Percentiles rank a stretch among this genome's conserved stretches.
phyloP scores from a whole-genome alignment of 1,140 invertebrate species.

The Heterodera schachtii region DNA sequence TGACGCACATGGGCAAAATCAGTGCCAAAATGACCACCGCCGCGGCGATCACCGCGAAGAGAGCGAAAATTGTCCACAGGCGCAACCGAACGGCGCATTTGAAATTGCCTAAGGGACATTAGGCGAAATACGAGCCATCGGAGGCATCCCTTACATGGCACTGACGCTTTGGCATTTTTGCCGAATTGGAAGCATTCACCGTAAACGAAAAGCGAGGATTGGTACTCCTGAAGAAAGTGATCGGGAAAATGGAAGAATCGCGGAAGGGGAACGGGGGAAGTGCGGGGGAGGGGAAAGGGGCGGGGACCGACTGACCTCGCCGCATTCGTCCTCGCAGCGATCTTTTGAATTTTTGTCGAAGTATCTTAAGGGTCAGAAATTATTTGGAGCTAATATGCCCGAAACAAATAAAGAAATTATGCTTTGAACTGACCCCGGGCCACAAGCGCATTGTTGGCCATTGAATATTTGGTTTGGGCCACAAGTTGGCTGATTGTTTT shows the following conservation, averaged over 20 bases:
- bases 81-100: conserved; percentile 55
- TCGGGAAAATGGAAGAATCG: too few relatives aligned
- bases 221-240: conserved; percentile 42
- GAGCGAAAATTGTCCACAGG: conserved; percentile 53
- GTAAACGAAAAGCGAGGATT: conserved; percentile 55
- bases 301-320: conserved; percentile 42
- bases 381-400: too few relatives aligned
- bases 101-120: conserved; percentile 38
- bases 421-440: conserved; percentile 52
- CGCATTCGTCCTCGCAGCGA: conserved; percentile 61
- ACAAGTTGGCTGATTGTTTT: conserved; percentile 47
- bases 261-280: too few relatives aligned
- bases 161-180: conserved; percentile 11
- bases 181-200: conserved; percentile 57
- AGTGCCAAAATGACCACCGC: conserved; percentile 54
- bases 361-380: conserved; percentile 1
- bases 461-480: conserved; percentile 54
- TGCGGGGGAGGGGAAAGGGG: too few relatives aligned
- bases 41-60: conserved; percentile 55
- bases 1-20: conserved; percentile 57
- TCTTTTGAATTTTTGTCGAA: conserved; percentile 50
- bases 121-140: not conserved
- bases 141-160: conserved; percentile 35
- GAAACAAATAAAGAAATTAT: too few relatives aligned
- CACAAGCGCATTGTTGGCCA: conserved; percentile 55